phyloP scores from a whole-genome alignment of 64 coral and sea anemone genomes.

The Montipora capricornis region DNA sequence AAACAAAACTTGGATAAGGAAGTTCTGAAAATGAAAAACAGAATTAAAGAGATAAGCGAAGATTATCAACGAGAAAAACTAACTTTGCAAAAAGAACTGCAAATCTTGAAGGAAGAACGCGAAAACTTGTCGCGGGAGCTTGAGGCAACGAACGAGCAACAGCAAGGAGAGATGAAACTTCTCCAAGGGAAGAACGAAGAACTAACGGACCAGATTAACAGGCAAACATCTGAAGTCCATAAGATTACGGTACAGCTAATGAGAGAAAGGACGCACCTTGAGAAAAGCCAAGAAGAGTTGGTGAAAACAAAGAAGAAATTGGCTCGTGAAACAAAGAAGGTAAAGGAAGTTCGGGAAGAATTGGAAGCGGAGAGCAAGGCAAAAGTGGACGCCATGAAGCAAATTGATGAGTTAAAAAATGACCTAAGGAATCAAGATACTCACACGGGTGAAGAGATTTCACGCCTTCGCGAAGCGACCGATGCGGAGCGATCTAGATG shows the following conservation, averaged over 20 bases:
- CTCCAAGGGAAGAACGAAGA: conserved; percentile 31
- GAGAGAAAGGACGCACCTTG: too few relatives aligned
- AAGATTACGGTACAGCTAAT: too few relatives aligned
- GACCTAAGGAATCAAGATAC: conserved; percentile 62
- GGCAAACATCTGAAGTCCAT: neutral
- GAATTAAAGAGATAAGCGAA: conserved; percentile 8
- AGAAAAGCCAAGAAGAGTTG: too few relatives aligned
- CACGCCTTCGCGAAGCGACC: conserved; percentile 27
- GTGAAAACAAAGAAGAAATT: too few relatives aligned
- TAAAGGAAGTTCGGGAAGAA: conserved; percentile 68
- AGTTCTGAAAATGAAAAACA: neutral
- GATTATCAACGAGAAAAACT: conserved; percentile 42
- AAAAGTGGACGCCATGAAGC: conserved; percentile 18
- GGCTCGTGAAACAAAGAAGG: neutral
- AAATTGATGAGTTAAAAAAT: conserved; percentile 31
- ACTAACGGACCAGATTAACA: conserved; percentile 18
- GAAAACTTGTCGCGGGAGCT: neutral
- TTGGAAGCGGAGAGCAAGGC: conserved; percentile 51
- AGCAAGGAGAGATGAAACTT: conserved; percentile 20
- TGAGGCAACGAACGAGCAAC: conserved; percentile 32
- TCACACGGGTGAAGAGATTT: conserved; percentile 42
- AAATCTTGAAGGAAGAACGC: conserved; percentile 31
- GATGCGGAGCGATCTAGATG: conserved; percentile 17
- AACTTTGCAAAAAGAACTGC: conserved; percentile 1
- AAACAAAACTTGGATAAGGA: conserved; percentile 8